These are phyloP conservation scores for Vulpes ferrilata DNA, from an alignment of 2,113 vertebrate species.

Conservation along the genomic window DNA sequence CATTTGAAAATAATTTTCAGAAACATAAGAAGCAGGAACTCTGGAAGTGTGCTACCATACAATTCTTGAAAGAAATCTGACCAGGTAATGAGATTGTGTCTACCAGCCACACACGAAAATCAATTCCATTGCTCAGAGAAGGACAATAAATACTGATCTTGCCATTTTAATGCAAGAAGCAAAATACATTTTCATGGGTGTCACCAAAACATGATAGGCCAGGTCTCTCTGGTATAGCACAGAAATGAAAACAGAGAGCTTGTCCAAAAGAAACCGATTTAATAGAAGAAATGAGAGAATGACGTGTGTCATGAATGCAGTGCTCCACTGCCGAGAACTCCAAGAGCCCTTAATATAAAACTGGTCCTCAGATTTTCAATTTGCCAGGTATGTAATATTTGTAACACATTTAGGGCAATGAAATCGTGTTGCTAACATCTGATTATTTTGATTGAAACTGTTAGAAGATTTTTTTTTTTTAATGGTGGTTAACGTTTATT, in stretches of 20 bases:
- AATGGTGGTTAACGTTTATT: not conserved
- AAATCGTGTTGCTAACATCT: not conserved
- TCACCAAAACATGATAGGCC: not conserved
- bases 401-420: not conserved
- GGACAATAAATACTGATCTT: not conserved
- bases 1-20: constrained; percentile 6
- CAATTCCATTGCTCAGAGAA: not conserved
- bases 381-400: not conserved
- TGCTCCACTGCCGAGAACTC: not conserved
- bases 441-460: constrained; percentile 27
- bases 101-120: not conserved
- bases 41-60: not conserved
- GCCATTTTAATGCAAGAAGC: not conserved
- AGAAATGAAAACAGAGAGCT: not conserved
- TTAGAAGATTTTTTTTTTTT: not conserved
- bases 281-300: not conserved
- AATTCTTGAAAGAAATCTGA: not conserved
- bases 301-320: not conserved
- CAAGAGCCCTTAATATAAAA: not conserved
- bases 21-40: not conserved
- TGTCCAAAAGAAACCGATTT: not conserved
- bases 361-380: not conserved
- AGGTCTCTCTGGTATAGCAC: not conserved
- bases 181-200: not conserved
- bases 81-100: not conserved